Evolutionary conservation across 2,113 vertebrate genomes (phyloP).

Genomic region (Oryzias woworae): DNA sequence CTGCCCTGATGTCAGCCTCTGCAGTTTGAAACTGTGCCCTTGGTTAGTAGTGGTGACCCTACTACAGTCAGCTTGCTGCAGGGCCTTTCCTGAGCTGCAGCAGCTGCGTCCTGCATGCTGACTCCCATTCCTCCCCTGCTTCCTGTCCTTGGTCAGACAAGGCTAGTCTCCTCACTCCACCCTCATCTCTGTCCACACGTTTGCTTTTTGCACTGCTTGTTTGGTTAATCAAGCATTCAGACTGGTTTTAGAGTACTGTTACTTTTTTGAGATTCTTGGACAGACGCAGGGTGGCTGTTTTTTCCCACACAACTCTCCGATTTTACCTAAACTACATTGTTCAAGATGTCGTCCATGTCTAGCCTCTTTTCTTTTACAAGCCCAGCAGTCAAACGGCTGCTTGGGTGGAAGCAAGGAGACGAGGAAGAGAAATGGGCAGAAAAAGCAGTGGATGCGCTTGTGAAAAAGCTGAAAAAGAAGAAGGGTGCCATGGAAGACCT

Average conservation of each 20-base stretch:
- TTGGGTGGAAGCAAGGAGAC: slow-evolving; percentile 99
- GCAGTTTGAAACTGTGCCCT: slow-evolving; percentile 34
- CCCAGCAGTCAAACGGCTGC: slow-evolving; percentile 95
- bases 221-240: slow-evolving; percentile 5
- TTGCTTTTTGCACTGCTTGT: slow-evolving; percentile 14
- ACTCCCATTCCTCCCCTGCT: slow-evolving; percentile 71
- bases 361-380: slow-evolving; percentile 99
- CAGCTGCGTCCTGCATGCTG: slow-evolving; percentile 81
- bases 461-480: slow-evolving; percentile 99
- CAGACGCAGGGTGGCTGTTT: slow-evolving; percentile 3
- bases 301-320: slow-evolving; percentile 16
- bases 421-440: slow-evolving; percentile 99
- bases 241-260: slow-evolving; percentile 17
- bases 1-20: slow-evolving; percentile 37
- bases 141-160: slow-evolving; percentile 82
- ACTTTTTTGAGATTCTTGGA: neutral
- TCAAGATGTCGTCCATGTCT: slow-evolving; percentile 87
- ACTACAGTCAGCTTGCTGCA: slow-evolving; percentile 66
- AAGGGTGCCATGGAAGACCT: slow-evolving; percentile 99
- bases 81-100: slow-evolving; percentile 79
- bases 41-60: slow-evolving; percentile 56
- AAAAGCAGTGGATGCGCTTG: slow-evolving; percentile 95
- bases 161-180: slow-evolving; percentile 61
- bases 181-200: slow-evolving; percentile 34
- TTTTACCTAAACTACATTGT: slow-evolving; percentile 20